Base-by-base conservation (phyloP, 2,888 invertebrate genomes). In the Euzophera pinguis region DNA sequence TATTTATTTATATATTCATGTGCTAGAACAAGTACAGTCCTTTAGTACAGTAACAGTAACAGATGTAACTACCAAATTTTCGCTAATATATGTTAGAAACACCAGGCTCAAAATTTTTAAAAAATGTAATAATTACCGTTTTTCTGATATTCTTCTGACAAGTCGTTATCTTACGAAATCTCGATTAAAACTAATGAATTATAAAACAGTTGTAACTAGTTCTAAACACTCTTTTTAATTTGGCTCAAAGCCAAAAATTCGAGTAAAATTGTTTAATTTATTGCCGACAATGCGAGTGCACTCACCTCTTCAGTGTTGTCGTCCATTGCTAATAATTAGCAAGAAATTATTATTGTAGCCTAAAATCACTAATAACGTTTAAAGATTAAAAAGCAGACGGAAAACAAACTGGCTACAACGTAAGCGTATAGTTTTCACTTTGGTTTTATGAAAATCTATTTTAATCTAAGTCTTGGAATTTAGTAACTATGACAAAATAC, bases 271-370 rank as follows among this genome's bases (percentile, higher is more conserved):
- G 56, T 47, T 53, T 34, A 45, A 45, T 16, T 50, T 12, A 48
- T 17, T 35, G 32, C 22, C 22, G 22, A 22, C 22, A 50, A 53
- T 27, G 60, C 56, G 32, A 69, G 74, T 61, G 58, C 72, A 76
- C 70, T 73, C 75, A 80, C 78, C 80, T 76, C 69, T 57, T 63
- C 69, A 14, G 34, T 63, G 45, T 69, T 65, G 49, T 67, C 71
- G 10, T 67, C 68, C 73, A 75, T 74, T 42, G 57, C 57, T 56
- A 42, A 32, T 49, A 4, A 9, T 7, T 22, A 22, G 22, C 22
- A 22, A 22, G 1, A 6, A 9, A 32, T 32, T 6, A 6, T 10
- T 32, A 7, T 32, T 32, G 3, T 2, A 4, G 7, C 8, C 2
- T 32, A 9, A 2, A 32, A 9, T 10, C 7, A 9, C 10, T 8